Conservation (phyloP, 1,140 invertebrate genomes). For the Apis laboriosa region DNA sequence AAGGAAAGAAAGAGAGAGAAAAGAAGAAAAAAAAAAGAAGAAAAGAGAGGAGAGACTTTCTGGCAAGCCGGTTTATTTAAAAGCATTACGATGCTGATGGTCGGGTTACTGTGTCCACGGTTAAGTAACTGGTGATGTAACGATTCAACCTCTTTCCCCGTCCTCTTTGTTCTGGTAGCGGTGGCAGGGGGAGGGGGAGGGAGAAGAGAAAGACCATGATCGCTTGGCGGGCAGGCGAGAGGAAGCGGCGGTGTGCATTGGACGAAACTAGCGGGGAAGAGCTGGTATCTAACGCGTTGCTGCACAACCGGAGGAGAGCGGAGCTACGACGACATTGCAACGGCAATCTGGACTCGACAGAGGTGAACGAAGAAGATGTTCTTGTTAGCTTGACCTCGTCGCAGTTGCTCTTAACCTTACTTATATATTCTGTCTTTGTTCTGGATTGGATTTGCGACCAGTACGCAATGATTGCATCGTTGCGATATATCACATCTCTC, state of each 20-base stretch:
- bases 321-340: slow-evolving; percentile 46
- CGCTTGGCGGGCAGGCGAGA: background rate
- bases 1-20: too few relatives aligned
- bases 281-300: slow-evolving; percentile 44
- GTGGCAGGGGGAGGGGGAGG: too few relatives aligned
- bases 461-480: too few relatives aligned
- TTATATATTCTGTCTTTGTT: background rate
- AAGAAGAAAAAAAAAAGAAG: background rate
- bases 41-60: slow-evolving; percentile 7
- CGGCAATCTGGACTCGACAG: slow-evolving; percentile 40
- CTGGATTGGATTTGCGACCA: background rate
- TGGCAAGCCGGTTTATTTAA: slow-evolving; percentile 50
- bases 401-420: background rate
- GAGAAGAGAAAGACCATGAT: slow-evolving; percentile 39
- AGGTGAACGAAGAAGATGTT: slow-evolving; percentile 57
- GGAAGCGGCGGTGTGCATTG: slow-evolving; percentile 30
- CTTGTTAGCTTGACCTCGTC: background rate
- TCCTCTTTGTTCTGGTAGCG: slow-evolving; percentile 28
- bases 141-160: slow-evolving; percentile 53
- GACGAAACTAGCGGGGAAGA: slow-evolving; percentile 48
- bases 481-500: too few relatives aligned
- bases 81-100: slow-evolving; percentile 48
- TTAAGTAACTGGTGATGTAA: slow-evolving; percentile 66
- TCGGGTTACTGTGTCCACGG: slow-evolving; percentile 47
- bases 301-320: background rate